Percentiles rank a stretch among this genome's conserved stretches.
Conservation (phyloP, 2,888 invertebrate species). For the Phymatocera aterrima region DNA sequence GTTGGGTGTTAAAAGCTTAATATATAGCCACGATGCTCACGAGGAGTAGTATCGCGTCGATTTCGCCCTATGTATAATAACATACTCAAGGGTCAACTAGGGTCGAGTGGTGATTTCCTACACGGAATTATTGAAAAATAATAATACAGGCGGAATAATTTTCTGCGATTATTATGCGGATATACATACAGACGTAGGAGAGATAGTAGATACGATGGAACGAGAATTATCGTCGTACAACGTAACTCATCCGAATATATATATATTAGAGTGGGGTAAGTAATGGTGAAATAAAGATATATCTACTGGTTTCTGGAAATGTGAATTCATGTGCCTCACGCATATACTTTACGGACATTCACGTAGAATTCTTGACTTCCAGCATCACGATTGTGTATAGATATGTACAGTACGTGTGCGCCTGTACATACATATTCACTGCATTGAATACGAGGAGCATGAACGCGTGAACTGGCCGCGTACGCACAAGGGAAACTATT, state of each 20-base stretch:
- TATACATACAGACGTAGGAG: neutral
- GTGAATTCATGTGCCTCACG: conserved; percentile 3
- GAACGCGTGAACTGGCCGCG: neutral
- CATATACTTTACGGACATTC: neutral
- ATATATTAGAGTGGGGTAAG: neutral
- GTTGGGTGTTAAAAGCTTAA: neutral
- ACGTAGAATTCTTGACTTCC: conserved; percentile 11
- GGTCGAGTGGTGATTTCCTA: conserved; percentile 1
- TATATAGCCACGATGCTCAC: neutral
- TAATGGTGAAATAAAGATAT: neutral
- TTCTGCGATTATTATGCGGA: neutral
- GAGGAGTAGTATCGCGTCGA: neutral
- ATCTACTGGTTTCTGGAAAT: conserved; percentile 5
- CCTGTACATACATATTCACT: neutral
- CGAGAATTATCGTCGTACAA: neutral
- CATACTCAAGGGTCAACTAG: neutral
- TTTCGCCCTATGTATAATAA: neutral
- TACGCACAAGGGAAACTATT: neutral
- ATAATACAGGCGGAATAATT: neutral
- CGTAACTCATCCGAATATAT: neutral
- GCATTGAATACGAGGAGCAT: neutral
- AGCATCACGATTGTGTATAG: neutral
- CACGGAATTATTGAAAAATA: neutral
- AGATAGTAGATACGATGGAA: neutral
- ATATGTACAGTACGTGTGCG: neutral